These are phyloP conservation scores for Danaus melanippus DNA, from an alignment of 1,140 invertebrate species.

Conservation along the genomic window DNA sequence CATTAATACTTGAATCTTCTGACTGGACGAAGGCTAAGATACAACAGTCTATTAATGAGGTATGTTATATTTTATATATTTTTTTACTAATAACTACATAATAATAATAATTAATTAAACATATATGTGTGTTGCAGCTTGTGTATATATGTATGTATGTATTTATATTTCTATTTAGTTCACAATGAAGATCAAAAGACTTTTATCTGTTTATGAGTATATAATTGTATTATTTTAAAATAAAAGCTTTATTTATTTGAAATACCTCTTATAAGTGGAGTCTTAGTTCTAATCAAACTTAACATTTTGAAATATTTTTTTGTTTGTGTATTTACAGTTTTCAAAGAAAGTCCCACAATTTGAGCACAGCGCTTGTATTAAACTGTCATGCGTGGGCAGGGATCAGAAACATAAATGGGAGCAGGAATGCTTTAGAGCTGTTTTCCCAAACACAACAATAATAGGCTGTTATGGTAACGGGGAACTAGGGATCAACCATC, in stretches of 20 bases:
- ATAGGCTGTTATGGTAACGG: constrained; percentile 60
- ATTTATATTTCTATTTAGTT: too few relatives aligned
- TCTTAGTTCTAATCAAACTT: too few relatives aligned
- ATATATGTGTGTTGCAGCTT: too few relatives aligned
- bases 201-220: too few relatives aligned
- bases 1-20: constrained; percentile 46
- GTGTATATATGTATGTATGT: too few relatives aligned
- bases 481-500: constrained; percentile 51
- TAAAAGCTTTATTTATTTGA: too few relatives aligned
- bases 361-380: constrained; percentile 54
- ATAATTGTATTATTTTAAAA: too few relatives aligned
- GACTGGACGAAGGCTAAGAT: constrained; percentile 53
- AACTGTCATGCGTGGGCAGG: constrained; percentile 63
- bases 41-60: constrained; percentile 46
- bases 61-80: constrained; percentile 16
- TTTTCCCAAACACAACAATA: constrained; percentile 53
- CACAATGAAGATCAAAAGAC: too few relatives aligned
- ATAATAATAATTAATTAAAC: too few relatives aligned
- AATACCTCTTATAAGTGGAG: too few relatives aligned
- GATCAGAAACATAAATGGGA: constrained; percentile 49
- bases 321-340: constrained; percentile 42
- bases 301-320: not conserved
- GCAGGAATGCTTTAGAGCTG: constrained; percentile 45
- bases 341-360: constrained; percentile 48
- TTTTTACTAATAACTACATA: not conserved